Evolutionary conservation across 2,113 vertebrate genomes (phyloP), one percentile per base, ranked within the genome.

Genomic region (Fulmarus glacialis): DNA sequence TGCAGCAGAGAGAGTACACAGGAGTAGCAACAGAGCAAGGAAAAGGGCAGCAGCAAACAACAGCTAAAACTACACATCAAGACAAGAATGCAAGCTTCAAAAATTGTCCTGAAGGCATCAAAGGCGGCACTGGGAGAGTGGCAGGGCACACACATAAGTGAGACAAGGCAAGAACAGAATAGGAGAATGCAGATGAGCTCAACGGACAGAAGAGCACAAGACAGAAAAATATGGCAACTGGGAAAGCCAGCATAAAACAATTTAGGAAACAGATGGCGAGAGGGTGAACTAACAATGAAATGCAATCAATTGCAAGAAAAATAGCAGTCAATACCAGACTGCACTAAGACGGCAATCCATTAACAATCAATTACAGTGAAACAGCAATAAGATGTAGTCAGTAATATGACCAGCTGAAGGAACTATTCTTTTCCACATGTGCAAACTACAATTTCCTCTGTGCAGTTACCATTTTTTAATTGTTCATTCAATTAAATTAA

Each of bases 261-360:
- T 4, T 79, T 26, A 36, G 9, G 55, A 82, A 74, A 89, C 42
- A 70, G 42, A 74, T 13, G 6, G 60, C 0, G 0, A 97, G 64
- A 81, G 42, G 8, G 30, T 13, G 4, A 96, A 73, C 8, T 66
- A 95, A 79, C 52, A 97, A n/a, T 30, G 19, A 93, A 95, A 89
- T 40, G 15, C 71, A 85, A 91, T 90, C 73, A 92, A 88, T 68
- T 93, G 42, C 64, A 91, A 90, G 89, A 93, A 85, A 94, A 82
- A 91, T 5, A 78, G 63, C 71, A 56, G 52, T 87, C 91, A n/a
- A 85, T 95, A 90, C 53, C 52, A 95, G 83, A 85, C 93, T 74
- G 72, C 48, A 58, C 23, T 19, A 70, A 36, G 47, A 83, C 11
- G 7, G 71, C 34, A 92, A 94, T 90, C 80, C 36, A 78, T 92